phyloP scores from a whole-genome alignment of 2,797 vertebrate genomes.

The Notolepis coatsorum region DNA sequence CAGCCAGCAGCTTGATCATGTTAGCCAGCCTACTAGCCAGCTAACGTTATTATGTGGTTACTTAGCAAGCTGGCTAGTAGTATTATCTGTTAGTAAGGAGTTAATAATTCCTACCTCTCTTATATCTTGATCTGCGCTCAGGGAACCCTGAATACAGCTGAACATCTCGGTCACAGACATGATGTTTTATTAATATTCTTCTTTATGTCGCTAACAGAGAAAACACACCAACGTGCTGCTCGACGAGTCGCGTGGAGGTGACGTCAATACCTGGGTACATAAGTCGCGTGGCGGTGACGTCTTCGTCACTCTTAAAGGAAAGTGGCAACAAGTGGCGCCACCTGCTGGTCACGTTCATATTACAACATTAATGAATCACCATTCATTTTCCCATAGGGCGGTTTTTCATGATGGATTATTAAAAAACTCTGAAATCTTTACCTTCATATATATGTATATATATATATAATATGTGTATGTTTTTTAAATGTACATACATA shows the following conservation, averaged over 20 bases:
- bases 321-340: too few relatives aligned
- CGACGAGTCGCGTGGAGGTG: conserved; percentile 20
- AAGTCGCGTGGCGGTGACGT: too few relatives aligned
- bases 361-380: too few relatives aligned
- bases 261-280: too few relatives aligned
- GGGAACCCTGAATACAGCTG: conserved; percentile 88
- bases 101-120: conserved; percentile 84
- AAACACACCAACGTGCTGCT: conserved; percentile 39
- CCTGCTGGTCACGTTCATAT: too few relatives aligned
- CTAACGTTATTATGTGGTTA: background rate
- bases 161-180: conserved; percentile 98
- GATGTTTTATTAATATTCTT: background rate
- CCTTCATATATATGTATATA: too few relatives aligned
- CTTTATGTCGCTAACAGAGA: conserved; percentile 7
- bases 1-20: background rate
- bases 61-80: background rate
- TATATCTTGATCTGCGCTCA: conserved; percentile 94
- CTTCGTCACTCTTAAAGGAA: too few relatives aligned
- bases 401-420: too few relatives aligned
- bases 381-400: too few relatives aligned
- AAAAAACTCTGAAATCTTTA: too few relatives aligned
- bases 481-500: too few relatives aligned
- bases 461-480: too few relatives aligned
- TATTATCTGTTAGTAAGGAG: background rate
- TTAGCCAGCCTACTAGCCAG: background rate